Evolutionary conservation across 2,888 invertebrate species (phyloP).

Genomic region (Drosophila buzzatii): DNA sequence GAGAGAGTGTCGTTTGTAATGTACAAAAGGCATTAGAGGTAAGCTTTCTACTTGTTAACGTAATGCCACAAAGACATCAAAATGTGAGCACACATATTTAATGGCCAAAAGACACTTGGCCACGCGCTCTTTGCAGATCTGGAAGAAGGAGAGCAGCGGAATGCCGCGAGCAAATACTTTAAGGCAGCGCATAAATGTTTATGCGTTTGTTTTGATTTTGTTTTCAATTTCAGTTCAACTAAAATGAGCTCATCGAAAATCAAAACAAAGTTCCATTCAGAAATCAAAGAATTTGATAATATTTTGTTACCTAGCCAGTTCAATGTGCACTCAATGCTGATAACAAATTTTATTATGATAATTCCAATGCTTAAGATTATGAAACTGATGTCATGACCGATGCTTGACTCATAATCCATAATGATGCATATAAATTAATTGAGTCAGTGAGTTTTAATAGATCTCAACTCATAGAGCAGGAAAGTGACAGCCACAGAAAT

Average conservation of each 20-base stretch:
- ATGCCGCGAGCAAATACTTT: neutral
- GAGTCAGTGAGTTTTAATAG: constrained; percentile 4
- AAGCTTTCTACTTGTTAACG: constrained; percentile 32
- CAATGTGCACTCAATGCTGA: constrained; percentile 26
- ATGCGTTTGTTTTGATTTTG: constrained; percentile 22
- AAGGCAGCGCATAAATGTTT: constrained; percentile 13
- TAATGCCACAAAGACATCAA: constrained; percentile 38
- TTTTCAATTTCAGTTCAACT: constrained; percentile 1
- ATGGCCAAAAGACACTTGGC: constrained; percentile 14
- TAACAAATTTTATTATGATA: constrained; percentile 35
- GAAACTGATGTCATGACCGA: constrained; percentile 11
- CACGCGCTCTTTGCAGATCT: constrained; percentile 4
- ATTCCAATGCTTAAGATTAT: constrained; percentile 37
- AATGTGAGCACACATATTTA: constrained; percentile 17
- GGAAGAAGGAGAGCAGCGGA: neutral
- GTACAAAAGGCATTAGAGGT: constrained; percentile 20
- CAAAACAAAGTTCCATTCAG: constrained; percentile 19
- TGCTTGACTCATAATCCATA: constrained; percentile 40
- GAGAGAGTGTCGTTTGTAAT: neutral
- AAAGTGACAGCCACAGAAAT: neutral
- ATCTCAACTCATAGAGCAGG: neutral
- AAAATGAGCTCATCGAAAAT: constrained; percentile 24
- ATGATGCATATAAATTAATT: constrained; percentile 9
- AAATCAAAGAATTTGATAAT: constrained; percentile 15
- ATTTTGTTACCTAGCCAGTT: constrained; percentile 6